Evolutionary conservation across 2,888 invertebrate species (phyloP), one percentile per base, ranked within the genome.

Genomic region (Keiferia lycopersicella): DNA sequence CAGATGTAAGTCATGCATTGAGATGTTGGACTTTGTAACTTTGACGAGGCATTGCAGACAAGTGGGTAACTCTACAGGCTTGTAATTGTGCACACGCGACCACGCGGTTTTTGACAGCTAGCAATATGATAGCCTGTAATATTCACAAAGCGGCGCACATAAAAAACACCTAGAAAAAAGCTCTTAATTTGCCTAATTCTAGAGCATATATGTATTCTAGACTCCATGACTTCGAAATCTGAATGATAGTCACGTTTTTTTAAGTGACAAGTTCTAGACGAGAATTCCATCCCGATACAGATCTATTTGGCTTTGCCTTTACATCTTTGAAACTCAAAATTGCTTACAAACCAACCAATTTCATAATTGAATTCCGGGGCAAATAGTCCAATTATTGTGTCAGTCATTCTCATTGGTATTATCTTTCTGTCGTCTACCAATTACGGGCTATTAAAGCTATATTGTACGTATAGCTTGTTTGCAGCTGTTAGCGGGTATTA

Each of bases 361-460:
- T 26, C 22, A 62, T 62, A 62, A 30, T 56, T 53, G 65, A 67
- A 67, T 68, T 64, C 62, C 61, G 64, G 41, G 58, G 39, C 62
- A 60, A 66, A 68, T 60, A 64, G 48, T 57, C 57, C 68, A 74
- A 73, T 75, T 81, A 75, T 73, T 72, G 74, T 71, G 71, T 72
- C 69, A 70, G 75, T 79, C 76, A 76, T 71, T 75, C 67, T 73
- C 73, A 74, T 70, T 72, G 71, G 71, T 70, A 73, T 66, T 71
- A 66, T 68, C 67, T 71, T 69, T 71, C 70, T 69, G 80, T 80
- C 78, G 77, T 76, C 76, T 72, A 68, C 78, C 86, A 88, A 88
- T 89, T 89, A 87, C 82, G 80, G 77, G 78, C 83, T 78, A 88
- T 88, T 88, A 85, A 81, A 80, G 61, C 77, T 78, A 83, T 79